phyloP scores from a whole-genome alignment of 2,113 vertebrate genomes.

The Grammatotria lemairii region DNA sequence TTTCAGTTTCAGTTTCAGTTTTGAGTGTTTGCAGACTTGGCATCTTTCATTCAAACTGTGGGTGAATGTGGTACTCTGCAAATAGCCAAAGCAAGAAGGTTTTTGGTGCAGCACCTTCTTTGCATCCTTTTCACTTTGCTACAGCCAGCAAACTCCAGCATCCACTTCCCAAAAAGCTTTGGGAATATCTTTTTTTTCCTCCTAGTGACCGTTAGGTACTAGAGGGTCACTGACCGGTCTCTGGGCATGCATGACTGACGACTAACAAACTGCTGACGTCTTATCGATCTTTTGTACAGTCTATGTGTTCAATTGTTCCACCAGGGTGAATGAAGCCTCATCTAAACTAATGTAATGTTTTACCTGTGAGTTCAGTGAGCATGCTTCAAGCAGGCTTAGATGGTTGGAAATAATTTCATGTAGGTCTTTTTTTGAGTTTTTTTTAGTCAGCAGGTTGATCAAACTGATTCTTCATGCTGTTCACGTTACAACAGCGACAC shows the following conservation, averaged over 20 bases:
- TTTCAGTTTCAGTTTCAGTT: neutral
- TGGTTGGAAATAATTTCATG: neutral
- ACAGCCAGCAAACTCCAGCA: neutral
- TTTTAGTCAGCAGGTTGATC: neutral
- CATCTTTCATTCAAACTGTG: neutral
- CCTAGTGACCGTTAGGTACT: neutral
- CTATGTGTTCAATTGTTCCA: neutral
- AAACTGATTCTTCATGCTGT: conserved; percentile 11
- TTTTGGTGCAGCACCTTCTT: neutral
- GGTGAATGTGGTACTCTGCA: neutral
- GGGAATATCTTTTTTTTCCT: neutral
- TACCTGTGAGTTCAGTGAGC: neutral
- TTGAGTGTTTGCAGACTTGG: neutral
- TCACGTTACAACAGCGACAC: neutral
- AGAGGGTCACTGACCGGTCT: neutral
- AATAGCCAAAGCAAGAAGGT: neutral
- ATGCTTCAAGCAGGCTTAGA: neutral
- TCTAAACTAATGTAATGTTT: neutral
- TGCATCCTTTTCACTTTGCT: neutral
- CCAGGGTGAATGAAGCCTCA: neutral
- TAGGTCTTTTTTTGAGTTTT: neutral
- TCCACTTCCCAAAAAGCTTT: neutral
- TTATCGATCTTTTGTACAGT: neutral
- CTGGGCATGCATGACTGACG: neutral
- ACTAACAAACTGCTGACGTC: neutral